Evolutionary conservation across 2,888 invertebrate species (phyloP), one percentile per base, ranked within the genome.

Genomic region (Xylophagus ater): DNA sequence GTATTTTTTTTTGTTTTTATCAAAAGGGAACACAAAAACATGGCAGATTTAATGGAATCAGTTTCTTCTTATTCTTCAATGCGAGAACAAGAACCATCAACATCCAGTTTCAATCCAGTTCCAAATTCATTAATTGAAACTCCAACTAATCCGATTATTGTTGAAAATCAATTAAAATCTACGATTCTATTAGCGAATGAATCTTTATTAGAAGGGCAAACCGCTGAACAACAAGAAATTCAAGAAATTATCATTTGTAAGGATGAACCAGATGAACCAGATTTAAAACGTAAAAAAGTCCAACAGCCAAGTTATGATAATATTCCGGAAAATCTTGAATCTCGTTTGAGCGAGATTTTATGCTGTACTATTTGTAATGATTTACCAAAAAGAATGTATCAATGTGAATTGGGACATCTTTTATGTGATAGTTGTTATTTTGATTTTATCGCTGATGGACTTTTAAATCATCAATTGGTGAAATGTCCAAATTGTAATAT

Each of bases 351-450:
- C 56, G 88, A 89, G 58, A 92, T 93, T 66, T 72, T 93, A 51
- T 90, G 92, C 74, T 94, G 94, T 77, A 88, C 90, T 66, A 93
- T 94, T 59, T 94, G 94, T 69, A 73, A 93, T 70, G 93, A 93
- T 70, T 73, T 94, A 56, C 93, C 94, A 49, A 81, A 77, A 65
- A 80, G 87, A 55, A 84, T 92, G 61, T 92, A 84, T 68, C 92
- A 93, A 93, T 94, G 93, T 70, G 81, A 79, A 66, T 93, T 93
- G 74, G 93, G 93, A 54, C 94, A 94, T 71, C 73, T 94, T 67
- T 93, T 93, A 92, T 94, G 94, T 68, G 89, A 89, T 54, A 87
- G 88, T 53, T 94, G 93, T 72, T 90, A 92, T 73, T 86, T 87
- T 53, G 93, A 93, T 69, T 74, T 94, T 52, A 74, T 94, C 67